Evolutionary conservation across 2,113 vertebrate genomes (phyloP), one percentile per base, ranked within the genome.

Genomic region (Cnemophilus loriae): DNA sequence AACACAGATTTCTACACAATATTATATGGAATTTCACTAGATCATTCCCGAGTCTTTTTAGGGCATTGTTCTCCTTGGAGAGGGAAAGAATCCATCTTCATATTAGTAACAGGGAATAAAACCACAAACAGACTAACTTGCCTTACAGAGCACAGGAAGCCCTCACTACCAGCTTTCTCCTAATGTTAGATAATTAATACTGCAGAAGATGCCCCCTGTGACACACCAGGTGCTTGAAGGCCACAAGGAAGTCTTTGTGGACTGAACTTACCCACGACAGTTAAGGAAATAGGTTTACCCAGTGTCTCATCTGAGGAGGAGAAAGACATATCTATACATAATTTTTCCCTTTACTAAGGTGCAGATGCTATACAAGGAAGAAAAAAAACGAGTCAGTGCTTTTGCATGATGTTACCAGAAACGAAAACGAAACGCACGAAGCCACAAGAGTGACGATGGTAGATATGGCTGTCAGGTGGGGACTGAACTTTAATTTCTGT

Each of bases 401-500:
- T 79, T 37, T 63, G 46, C 46, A 22, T 50, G 78, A 76, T 24
- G n/a, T 56, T 78, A 50, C n/a, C 42, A 95, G 50, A 83, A 90
- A 82, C 0, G 30, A 87, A 94, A 96, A 71, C 0, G 2, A 94
- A 93, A 93, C 2, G 0, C 12, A 47, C 1, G 30, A 90, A 86
- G 82, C 21, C 93, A 67, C 5, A 49, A 47, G 63, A 79, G 63
- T 90, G 70, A 90, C 13, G 42, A 90, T 24, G 90, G 85, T 4
- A 90, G 91, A 91, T 88, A 90, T 5, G 71, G 33, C 24, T 96
- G 70, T 67, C 75, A 94, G 78, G 87, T 61, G 67, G 71, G 24
- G 78, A 83, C 68, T 86, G 87, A 96, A 88, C 85, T 96, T 96
- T 80, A 88, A 80, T 59, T 81, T 80, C 24, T 63, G 10, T 47